phyloP scores from a whole-genome alignment of 2,113 vertebrate species.

The Oxyura jamaicensis region DNA sequence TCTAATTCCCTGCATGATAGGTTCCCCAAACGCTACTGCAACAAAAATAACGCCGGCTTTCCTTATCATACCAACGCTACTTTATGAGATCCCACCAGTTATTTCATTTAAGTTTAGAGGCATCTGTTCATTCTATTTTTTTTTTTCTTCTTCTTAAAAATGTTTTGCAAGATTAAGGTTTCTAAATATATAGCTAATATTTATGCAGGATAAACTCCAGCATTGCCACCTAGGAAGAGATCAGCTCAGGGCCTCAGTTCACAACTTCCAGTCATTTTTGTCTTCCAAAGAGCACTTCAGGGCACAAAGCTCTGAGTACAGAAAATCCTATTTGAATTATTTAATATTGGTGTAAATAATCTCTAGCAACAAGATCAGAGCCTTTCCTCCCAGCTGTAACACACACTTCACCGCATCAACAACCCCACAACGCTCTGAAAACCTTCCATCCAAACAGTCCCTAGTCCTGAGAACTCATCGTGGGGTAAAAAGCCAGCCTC shows the following conservation, averaged over 20 bases:
- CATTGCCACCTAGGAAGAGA: neutral
- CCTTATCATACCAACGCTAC: no score
- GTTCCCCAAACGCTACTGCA: neutral
- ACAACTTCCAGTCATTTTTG: neutral
- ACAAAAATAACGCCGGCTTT: neutral
- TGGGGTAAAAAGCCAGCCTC: neutral
- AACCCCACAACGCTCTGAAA: slow-evolving; percentile 22
- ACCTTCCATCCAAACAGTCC: slow-evolving; percentile 20
- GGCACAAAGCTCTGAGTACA: neutral
- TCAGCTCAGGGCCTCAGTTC: neutral
- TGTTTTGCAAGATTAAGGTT: neutral
- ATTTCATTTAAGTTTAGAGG: neutral
- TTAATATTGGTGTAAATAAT: slow-evolving; percentile 63
- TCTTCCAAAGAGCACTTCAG: slow-evolving; percentile 25
- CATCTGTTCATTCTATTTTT: neutral
- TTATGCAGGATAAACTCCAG: neutral
- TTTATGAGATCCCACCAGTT: neutral
- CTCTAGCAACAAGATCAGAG: slow-evolving; percentile 39
- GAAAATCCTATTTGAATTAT: slow-evolving; percentile 64
- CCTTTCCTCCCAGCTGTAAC: slow-evolving; percentile 45
- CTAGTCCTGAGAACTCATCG: neutral
- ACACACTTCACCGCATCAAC: slow-evolving; percentile 35
- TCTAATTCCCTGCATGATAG: neutral
- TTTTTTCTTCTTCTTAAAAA: neutral
- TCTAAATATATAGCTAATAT: slow-evolving; percentile 18